phyloP scores from a whole-genome alignment of 2,113 vertebrate species.

The Tautogolabrus adspersus region DNA sequence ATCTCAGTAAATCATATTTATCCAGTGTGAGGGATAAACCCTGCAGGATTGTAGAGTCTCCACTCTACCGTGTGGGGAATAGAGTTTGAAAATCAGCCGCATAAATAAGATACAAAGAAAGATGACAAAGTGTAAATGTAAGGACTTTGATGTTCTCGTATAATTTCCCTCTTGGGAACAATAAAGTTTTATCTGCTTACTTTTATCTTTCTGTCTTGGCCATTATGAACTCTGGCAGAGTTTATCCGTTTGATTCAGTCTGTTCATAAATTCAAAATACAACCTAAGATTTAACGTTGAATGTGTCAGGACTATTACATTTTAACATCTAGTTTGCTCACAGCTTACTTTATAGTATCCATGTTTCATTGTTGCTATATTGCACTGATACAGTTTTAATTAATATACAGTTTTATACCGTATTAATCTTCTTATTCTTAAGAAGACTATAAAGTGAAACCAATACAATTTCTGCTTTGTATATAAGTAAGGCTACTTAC shows the following conservation, averaged over 20 bases:
- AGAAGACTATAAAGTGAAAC: background rate
- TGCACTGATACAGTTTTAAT: background rate
- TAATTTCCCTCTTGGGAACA: constrained; percentile 22
- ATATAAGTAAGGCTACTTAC: background rate
- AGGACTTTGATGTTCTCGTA: constrained; percentile 26
- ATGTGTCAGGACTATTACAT: background rate
- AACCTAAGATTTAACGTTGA: background rate
- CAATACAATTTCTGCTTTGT: background rate
- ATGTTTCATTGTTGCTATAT: background rate
- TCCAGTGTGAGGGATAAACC: constrained; percentile 59
- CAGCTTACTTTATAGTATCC: background rate
- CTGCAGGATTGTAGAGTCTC: constrained; percentile 45
- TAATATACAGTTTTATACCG: background rate
- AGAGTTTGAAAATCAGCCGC: constrained; percentile 38
- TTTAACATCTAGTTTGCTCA: background rate
- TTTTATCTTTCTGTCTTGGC: constrained; percentile 7
- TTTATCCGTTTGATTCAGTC: background rate
- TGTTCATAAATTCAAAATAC: background rate
- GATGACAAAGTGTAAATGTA: constrained; percentile 30
- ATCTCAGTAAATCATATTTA: constrained; percentile 74
- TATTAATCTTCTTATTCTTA: background rate
- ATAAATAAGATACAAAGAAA: constrained; percentile 56
- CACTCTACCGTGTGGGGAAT: constrained; percentile 20
- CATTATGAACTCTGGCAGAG: constrained; percentile 24
- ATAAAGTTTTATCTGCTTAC: constrained; percentile 22